phyloP scores from a whole-genome alignment of 2,797 vertebrate species.

The Naso thynnoides region DNA sequence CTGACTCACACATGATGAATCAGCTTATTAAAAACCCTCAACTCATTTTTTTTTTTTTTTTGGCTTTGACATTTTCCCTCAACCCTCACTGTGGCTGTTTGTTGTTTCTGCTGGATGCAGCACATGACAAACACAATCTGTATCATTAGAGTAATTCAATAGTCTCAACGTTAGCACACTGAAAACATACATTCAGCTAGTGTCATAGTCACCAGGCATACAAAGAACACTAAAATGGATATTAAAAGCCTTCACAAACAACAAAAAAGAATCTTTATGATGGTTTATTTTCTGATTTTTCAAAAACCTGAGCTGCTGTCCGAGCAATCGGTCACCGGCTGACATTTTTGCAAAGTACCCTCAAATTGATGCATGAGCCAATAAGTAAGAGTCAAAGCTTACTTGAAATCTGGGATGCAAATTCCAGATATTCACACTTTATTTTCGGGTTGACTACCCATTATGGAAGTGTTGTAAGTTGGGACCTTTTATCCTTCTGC shows the following conservation, averaged over 20 bases:
- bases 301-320: constrained; percentile 67
- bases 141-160: constrained; percentile 22
- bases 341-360: constrained; percentile 55
- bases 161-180: constrained; percentile 38
- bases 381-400: constrained; percentile 21
- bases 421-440: constrained; percentile 1
- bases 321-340: constrained; percentile 48
- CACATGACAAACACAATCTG: constrained; percentile 45
- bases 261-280: constrained; percentile 25
- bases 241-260: constrained; percentile 33
- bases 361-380: constrained; percentile 30
- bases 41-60: constrained; percentile 25
- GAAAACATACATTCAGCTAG: constrained; percentile 73
- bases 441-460: neutral
- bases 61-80: constrained; percentile 27
- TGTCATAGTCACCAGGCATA: constrained; percentile 53
- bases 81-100: constrained; percentile 5
- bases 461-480: neutral
- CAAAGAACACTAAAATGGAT: constrained; percentile 20
- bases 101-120: constrained; percentile 17
- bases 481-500: neutral
- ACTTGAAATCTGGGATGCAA: constrained; percentile 13
- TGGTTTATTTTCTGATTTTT: constrained; percentile 34
- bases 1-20: constrained; percentile 36
- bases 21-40: constrained; percentile 34